Base-by-base conservation (phyloP, 2,888 invertebrate genomes). In the Chalcis sispes region DNA sequence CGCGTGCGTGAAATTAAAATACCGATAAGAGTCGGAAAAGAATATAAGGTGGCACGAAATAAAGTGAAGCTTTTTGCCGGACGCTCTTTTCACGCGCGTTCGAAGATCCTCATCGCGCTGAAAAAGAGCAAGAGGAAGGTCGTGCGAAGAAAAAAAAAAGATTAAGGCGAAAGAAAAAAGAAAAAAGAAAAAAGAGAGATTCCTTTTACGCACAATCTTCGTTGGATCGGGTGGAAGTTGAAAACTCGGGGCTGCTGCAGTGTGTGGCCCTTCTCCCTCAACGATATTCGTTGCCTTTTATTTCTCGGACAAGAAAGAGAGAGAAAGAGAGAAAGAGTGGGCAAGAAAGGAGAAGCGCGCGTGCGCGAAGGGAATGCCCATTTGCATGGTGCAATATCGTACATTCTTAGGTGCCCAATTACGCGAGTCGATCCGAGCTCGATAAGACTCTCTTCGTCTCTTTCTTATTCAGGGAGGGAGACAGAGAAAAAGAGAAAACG, bases 351-450 rank as follows among this genome's bases (percentile, higher is more conserved):
- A 36, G 52, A 42, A 52, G 64, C 29, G 42, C 42, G 36, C 40
- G 78, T 75, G 79, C 77, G 81, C 75, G 79, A 79, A 81, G 81
- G 62, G 82, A 81, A 84, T 82, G 84, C 83, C 82, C 85, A 88
- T 88, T 88, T 88, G 88, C 88, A 88, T 88, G 87, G 87, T 86
- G 87, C 87, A 87, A 88, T 88, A 88, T 88, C 85, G 86, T 87
- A 78, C 85, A 86, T 87, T 86, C 86, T 88, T 87, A 84, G 85
- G 85, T 84, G 87, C 87, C 88, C 88, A 88, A 88, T 88, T 88
- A 88, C 87, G 87, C 84, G 87, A 86, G 85, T 86, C 87, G 88
- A 88, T 88, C 83, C 81, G 82, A 81, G 78, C 79, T 15, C 86
- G 85, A 84, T 84, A 85, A 81, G 29, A 10, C 36, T 46, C 32